phyloP scores from a whole-genome alignment of 2,888 invertebrate species.

The Lobophora halterata region DNA sequence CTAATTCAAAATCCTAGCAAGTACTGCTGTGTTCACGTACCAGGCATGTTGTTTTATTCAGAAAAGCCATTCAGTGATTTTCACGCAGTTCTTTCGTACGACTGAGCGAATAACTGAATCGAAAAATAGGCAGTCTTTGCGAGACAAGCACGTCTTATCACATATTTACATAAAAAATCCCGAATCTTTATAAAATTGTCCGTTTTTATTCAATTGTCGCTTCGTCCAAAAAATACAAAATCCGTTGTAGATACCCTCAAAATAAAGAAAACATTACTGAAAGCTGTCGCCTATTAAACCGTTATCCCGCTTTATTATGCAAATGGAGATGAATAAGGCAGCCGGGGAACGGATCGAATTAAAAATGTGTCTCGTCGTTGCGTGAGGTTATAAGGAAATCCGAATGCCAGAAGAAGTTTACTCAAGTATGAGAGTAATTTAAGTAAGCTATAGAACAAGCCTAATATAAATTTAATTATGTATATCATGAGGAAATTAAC shows the following conservation, averaged over 20 bases:
- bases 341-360: slow-evolving; percentile 19
- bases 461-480: no score
- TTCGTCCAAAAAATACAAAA: background rate
- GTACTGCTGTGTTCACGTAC: no score
- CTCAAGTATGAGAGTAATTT: slow-evolving; percentile 2
- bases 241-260: background rate
- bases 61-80: no score
- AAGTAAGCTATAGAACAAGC: no score
- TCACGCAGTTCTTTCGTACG: no score
- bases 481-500: no score
- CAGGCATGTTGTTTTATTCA: no score
- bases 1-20: no score
- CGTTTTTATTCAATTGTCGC: background rate
- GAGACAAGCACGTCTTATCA: no score
- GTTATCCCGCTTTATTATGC: slow-evolving; percentile 3
- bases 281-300: background rate
- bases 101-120: no score
- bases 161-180: no score
- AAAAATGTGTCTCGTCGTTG: slow-evolving; percentile 23
- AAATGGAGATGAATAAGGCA: slow-evolving; percentile 16
- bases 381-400: slow-evolving; percentile 18
- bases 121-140: no score
- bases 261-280: background rate
- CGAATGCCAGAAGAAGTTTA: slow-evolving; percentile 3
- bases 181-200: background rate